Evolutionary conservation across 30 jellyfish, hydroid and myxozoan species (phyloP).

Genomic region (Hydra vulgaris): DNA sequence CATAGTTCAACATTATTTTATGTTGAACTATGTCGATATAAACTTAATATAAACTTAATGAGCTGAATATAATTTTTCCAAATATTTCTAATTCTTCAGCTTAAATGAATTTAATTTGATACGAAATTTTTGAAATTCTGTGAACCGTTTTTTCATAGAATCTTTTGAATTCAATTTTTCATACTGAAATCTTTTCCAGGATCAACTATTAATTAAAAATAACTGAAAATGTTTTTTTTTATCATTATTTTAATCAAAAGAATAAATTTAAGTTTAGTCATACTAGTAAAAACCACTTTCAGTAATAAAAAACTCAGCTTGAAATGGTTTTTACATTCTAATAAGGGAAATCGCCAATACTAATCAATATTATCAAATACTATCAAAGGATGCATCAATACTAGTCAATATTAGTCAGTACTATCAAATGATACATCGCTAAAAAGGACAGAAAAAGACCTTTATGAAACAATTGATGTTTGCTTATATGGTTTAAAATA

Average conservation of each 20-base stretch:
- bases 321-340: too few relatives aligned
- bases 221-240: not conserved
- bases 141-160: not conserved
- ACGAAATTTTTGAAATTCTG: not conserved
- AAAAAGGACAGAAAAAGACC: too few relatives aligned
- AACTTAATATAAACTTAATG: not conserved
- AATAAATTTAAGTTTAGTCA: not conserved
- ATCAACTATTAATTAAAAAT: not conserved
- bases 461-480: too few relatives aligned
- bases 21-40: too few relatives aligned
- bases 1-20: too few relatives aligned
- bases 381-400: too few relatives aligned
- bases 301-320: too few relatives aligned
- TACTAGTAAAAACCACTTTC: not conserved
- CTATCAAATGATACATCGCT: too few relatives aligned
- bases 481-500: too few relatives aligned
- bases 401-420: too few relatives aligned
- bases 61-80: not conserved
- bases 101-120: not conserved
- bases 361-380: too few relatives aligned
- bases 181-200: not conserved
- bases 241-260: not conserved
- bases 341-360: too few relatives aligned
- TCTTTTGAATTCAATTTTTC: not conserved
- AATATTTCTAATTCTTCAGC: not conserved